These are phyloP conservation scores for Varanus komodoensis DNA, from an alignment of 2,113 vertebrate species.

Conservation along the genomic window DNA sequence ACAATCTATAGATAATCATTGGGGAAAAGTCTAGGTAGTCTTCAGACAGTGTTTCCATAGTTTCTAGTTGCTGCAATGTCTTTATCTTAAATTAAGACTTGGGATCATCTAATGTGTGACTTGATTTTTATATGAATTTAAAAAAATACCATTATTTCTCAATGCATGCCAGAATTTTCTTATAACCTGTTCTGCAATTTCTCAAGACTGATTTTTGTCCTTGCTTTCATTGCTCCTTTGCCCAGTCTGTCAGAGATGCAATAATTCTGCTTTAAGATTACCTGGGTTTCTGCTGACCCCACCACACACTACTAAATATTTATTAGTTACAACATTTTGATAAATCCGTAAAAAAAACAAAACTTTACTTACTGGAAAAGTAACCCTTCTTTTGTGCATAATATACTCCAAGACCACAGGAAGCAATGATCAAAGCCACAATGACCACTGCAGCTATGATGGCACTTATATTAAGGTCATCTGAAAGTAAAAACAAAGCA, in stretches of 20 bases:
- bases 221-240: not conserved
- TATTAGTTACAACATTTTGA: not conserved
- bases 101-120: not conserved
- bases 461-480: constrained; percentile 85
- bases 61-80: not conserved
- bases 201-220: not conserved
- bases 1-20: not conserved
- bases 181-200: not conserved
- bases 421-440: constrained; percentile 78
- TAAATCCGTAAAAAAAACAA: not conserved
- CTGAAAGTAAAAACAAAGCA: constrained; percentile 74
- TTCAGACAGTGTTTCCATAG: too few species aligned
- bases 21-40: not conserved
- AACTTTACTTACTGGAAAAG: constrained; percentile 86
- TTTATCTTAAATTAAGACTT: not conserved
- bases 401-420: constrained; percentile 88
- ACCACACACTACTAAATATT: not conserved
- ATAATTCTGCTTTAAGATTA: not conserved
- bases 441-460: constrained; percentile 83
- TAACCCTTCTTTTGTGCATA: constrained; percentile 88
- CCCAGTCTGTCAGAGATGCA: not conserved
- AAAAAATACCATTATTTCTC: not conserved
- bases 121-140: too few species aligned
- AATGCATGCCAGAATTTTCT: not conserved
- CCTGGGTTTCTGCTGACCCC: not conserved